Base-by-base conservation (phyloP, 2,888 invertebrate species). In the Cryptocheilus praepositus region DNA sequence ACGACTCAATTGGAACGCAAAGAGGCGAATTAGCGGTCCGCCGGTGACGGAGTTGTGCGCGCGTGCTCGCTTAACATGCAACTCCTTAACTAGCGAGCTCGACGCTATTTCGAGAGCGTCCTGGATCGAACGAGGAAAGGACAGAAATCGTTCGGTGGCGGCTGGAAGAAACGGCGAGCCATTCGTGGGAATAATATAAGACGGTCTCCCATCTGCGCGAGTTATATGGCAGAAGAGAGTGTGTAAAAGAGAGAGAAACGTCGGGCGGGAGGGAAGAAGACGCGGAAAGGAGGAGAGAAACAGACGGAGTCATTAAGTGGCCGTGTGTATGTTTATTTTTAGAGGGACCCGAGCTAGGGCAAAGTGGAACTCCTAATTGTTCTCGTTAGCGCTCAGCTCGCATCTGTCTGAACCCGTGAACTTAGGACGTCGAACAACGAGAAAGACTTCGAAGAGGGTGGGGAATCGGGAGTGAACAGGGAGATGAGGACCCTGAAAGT, bases 331-430 rank as follows among this genome's bases (percentile, higher is more conserved):
- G 84, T 83, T 86, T 87, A 87, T 87, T 87, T 87, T 87, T 87
- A 87, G 87, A 86, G 80, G 71, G 80, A 78, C 76, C 80, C 80
- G 80, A 73, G 77, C 81, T 80, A 81, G 83, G 82, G 84, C 83
- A 86, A 86, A 86, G 85, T 86, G 85, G 85, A 86, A 85, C 86
- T 86, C 83, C 81, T 87, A 87, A 87, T 87, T 87, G 87, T 87
- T 87, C 87, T 87, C 82, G 87, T 87, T 87, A 87, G 83, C 85
- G 82, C 80, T 83, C 75, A 71, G 64, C 83, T 84, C 83, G 85
- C 87, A 87, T 87, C 87, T 87, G 87, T 85, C 86, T 85, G 87
- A 87, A 87, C 86, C 83, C 81, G 78, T 87, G 86, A 87, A 87
- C 86, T 82, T 81, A 76, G 76, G 74, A 80, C 72, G 71, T 74